These are phyloP conservation scores for Thaumetopoea pityocampa DNA, from an alignment of 1,140 invertebrate genomes.

Conservation along the genomic window DNA sequence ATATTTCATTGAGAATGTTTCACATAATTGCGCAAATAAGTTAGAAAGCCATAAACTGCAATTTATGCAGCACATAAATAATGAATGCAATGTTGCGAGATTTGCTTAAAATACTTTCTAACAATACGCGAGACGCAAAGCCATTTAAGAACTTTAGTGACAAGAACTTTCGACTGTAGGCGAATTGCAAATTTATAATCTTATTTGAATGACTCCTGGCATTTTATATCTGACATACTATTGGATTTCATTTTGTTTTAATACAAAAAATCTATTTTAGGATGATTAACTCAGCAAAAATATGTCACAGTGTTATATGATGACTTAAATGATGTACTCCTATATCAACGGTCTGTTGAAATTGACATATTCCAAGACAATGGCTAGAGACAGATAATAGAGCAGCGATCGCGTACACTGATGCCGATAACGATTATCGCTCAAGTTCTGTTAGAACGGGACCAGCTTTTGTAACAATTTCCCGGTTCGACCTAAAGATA, in stretches of 20 bases:
- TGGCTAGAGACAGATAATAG: constrained; percentile 38
- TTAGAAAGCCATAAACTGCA: constrained; percentile 13
- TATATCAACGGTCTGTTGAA: constrained; percentile 19
- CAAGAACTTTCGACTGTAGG: constrained; percentile 35
- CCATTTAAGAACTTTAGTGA: constrained; percentile 33
- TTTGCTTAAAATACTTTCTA: constrained; percentile 44
- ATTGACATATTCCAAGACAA: constrained; percentile 29
- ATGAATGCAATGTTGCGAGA: constrained; percentile 9
- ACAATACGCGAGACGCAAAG: constrained; percentile 34
- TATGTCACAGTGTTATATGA: constrained; percentile 24
- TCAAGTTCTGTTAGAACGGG: constrained; percentile 44
- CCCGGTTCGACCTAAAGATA: constrained; percentile 23
- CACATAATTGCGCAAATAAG: constrained; percentile 17
- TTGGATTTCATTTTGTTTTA: too few relatives aligned
- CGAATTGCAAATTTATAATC: too few relatives aligned
- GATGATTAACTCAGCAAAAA: constrained; percentile 6
- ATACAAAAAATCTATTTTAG: too few relatives aligned
- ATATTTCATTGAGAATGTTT: constrained; percentile 14
- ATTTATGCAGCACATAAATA: constrained; percentile 19
- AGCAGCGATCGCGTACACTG: constrained; percentile 24
- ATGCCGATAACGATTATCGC: constrained; percentile 41
- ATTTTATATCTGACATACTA: too few relatives aligned
- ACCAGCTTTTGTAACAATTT: constrained; percentile 35
- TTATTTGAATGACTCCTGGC: too few relatives aligned
- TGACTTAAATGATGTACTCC: constrained; percentile 27